phyloP scores from a whole-genome alignment of 2,113 vertebrate genomes.

The Callospermophilus lateralis region DNA sequence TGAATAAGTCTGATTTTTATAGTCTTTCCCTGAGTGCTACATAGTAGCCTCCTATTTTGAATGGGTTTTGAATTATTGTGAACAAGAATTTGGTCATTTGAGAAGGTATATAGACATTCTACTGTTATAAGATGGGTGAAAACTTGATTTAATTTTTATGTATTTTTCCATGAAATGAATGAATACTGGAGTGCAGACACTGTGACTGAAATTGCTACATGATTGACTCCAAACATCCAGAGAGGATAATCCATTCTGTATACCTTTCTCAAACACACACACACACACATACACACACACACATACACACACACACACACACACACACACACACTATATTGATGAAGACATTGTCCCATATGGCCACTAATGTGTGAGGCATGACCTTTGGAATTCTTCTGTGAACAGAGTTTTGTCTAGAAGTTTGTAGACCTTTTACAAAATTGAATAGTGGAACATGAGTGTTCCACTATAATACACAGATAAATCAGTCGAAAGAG shows the following conservation, averaged over 20 bases:
- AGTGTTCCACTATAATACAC: not conserved
- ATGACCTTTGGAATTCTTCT: not conserved
- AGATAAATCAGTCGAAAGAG: slow-evolving; percentile 52
- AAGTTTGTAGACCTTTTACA: slow-evolving; percentile 32
- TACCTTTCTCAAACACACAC: not conserved
- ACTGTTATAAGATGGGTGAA: not conserved
- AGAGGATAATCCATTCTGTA: not conserved
- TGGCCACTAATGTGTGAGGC: slow-evolving; percentile 6
- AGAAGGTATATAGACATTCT: not conserved
- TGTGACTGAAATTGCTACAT: not conserved
- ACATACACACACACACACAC: not conserved
- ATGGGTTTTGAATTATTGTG: slow-evolving; percentile 8
- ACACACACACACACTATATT: no score
- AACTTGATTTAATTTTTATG: not conserved
- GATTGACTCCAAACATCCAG: not conserved
- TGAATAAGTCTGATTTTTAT: not conserved
- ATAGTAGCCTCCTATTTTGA: not conserved
- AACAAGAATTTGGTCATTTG: not conserved
- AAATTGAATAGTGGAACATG: slow-evolving; percentile 12
- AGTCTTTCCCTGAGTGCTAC: no score
- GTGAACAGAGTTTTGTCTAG: slow-evolving; percentile 32
- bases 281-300: not conserved
- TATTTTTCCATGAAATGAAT: slow-evolving; percentile 9
- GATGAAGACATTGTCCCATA: not conserved
- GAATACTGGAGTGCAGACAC: not conserved